Evolutionary conservation across 2,888 invertebrate genomes (phyloP).

Genomic region (Ditula angustiorana): DNA sequence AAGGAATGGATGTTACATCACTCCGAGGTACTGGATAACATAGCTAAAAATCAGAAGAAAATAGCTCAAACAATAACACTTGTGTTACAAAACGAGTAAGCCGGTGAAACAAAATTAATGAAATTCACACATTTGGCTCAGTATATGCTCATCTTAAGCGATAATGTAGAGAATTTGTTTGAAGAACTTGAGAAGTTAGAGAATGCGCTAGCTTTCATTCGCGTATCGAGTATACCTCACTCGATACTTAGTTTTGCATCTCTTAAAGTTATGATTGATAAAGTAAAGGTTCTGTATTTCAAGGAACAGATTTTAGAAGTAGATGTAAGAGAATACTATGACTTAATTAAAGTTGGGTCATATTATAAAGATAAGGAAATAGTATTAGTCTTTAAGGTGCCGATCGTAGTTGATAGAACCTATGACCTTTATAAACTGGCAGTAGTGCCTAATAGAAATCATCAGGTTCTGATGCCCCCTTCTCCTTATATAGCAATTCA

Average conservation of each 20-base stretch:
- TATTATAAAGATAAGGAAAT: slow-evolving; percentile 22
- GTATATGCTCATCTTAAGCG: neutral
- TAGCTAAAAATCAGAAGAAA: slow-evolving; percentile 10
- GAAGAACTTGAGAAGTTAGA: neutral
- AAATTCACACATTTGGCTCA: neutral
- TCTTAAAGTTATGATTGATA: slow-evolving; percentile 21
- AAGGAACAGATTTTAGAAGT: slow-evolving; percentile 26
- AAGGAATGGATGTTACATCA: slow-evolving; percentile 7
- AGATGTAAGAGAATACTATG: slow-evolving; percentile 35
- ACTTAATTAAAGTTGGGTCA: slow-evolving; percentile 29
- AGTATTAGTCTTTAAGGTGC: slow-evolving; percentile 1
- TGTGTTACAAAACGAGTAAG: neutral
- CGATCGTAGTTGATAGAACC: neutral
- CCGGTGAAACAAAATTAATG: neutral
- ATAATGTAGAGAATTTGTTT: neutral
- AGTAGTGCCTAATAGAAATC: neutral
- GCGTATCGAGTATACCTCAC: slow-evolving; percentile 13
- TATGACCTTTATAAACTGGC: neutral
- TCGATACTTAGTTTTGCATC: slow-evolving; percentile 16
- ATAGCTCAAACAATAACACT: neutral
- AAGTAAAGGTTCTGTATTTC: slow-evolving; percentile 20
- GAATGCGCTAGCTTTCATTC: neutral
- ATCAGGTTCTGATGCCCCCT: neutral
- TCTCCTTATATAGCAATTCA: slow-evolving; percentile 9
- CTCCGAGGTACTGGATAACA: neutral